Percentiles rank a stretch among this genome's conserved stretches.
Conservation (phyloP, 2,888 invertebrate species). For the Galerucella nymphaeae region DNA sequence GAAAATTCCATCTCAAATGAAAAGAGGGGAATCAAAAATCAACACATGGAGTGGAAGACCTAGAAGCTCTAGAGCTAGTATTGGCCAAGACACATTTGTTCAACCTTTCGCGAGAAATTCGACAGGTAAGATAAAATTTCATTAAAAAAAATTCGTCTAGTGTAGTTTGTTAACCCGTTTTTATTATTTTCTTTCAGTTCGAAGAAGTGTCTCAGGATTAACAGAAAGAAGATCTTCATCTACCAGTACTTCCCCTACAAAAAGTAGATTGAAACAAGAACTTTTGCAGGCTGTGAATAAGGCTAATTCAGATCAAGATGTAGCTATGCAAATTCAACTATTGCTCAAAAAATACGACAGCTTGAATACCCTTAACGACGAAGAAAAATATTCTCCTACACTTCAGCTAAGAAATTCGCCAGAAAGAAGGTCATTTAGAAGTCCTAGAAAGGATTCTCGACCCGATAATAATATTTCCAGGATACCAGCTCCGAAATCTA, state of each 20-base stretch:
- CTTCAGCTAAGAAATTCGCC: slow-evolving; percentile 43
- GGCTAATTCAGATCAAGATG: slow-evolving; percentile 78
- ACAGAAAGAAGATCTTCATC: slow-evolving; percentile 65
- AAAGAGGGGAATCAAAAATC: slow-evolving; percentile 63
- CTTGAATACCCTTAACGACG: slow-evolving; percentile 70
- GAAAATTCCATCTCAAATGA: slow-evolving; percentile 65
- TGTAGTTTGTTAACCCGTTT: too few species aligned
- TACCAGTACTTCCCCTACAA: slow-evolving; percentile 72
- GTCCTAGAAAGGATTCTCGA: slow-evolving; percentile 68
- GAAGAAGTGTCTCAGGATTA: slow-evolving; percentile 65
- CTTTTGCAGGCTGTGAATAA: slow-evolving; percentile 78
- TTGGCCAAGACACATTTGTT: slow-evolving; percentile 74
- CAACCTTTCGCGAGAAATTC: slow-evolving; percentile 56
- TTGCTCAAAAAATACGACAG: slow-evolving; percentile 72
- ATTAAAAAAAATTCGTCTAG: not conserved
- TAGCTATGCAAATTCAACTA: slow-evolving; percentile 81
- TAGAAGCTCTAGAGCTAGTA: slow-evolving; percentile 65
- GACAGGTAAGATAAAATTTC: slow-evolving; percentile 45
- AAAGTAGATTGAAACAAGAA: slow-evolving; percentile 76
- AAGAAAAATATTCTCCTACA: slow-evolving; percentile 67
- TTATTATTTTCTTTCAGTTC: slow-evolving; percentile 38
- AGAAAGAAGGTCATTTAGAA: slow-evolving; percentile 58
- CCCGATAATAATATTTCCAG: slow-evolving; percentile 66
- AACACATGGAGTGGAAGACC: slow-evolving; percentile 79
- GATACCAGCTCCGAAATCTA: slow-evolving; percentile 66